A percentile compares a stretch with the other conserved stretches of the same genome.
Evolutionary conservation across 2,888 invertebrate species (phyloP).

Genomic region (Metallyticus violacea): DNA sequence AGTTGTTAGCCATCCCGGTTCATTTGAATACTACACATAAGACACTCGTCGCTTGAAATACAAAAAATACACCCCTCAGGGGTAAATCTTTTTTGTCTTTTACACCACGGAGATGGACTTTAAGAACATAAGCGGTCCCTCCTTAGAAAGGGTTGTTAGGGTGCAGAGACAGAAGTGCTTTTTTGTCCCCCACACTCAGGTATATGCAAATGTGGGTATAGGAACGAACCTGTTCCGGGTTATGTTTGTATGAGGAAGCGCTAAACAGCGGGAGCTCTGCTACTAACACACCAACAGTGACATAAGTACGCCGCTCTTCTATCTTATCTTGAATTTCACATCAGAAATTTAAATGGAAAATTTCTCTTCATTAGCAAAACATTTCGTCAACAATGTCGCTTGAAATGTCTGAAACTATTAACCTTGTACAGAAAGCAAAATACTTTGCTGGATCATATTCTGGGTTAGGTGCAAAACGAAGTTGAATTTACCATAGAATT

Average conservation of each 20-base stretch:
- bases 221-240: background rate
- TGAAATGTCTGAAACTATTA: no score
- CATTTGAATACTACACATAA: slow-evolving; percentile 27
- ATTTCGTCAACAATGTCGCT: no score
- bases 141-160: background rate
- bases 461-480: no score
- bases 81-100: background rate
- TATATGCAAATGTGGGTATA: slow-evolving; percentile 8
- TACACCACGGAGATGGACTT: slow-evolving; percentile 18
- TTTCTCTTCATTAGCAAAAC: no score
- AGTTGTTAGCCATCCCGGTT: slow-evolving; percentile 25
- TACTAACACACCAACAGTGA: background rate
- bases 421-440: no score
- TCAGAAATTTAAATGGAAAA: no score
- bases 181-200: slow-evolving; percentile 1
- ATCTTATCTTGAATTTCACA: no score
- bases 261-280: background rate
- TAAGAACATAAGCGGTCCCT: slow-evolving; percentile 28
- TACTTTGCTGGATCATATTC: no score
- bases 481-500: no score
- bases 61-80: slow-evolving; percentile 19
- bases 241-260: background rate
- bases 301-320: background rate
- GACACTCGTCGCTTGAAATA: slow-evolving; percentile 23
- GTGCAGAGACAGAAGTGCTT: background rate